Evolutionary conservation across 2,888 invertebrate genomes (phyloP).

Genomic region (Erynnis tages): DNA sequence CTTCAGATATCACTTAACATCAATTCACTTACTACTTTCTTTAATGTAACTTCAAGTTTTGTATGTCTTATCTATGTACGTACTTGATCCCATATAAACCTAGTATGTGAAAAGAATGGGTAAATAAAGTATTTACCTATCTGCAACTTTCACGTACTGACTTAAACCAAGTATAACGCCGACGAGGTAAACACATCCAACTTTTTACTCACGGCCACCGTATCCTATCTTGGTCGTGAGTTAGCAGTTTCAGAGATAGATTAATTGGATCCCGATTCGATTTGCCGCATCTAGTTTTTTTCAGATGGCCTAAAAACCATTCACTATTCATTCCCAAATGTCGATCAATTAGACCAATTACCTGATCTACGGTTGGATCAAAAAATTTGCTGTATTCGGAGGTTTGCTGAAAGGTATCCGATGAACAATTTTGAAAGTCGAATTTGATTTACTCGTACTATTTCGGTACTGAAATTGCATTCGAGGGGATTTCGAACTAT

Average conservation of each 20-base stretch:
- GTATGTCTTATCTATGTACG: too few relatives aligned
- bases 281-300: slow-evolving; percentile 16
- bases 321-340: not conserved
- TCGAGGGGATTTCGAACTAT: not conserved
- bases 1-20: too few relatives aligned
- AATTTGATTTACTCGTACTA: not conserved
- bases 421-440: not conserved
- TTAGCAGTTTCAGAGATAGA: slow-evolving; percentile 20
- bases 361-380: not conserved
- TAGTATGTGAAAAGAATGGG: too few relatives aligned
- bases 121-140: slow-evolving; percentile 4
- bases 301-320: slow-evolving; percentile 2
- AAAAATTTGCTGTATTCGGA: not conserved
- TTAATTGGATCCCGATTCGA: slow-evolving; percentile 22
- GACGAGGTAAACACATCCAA: slow-evolving; percentile 14
- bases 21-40: too few relatives aligned
- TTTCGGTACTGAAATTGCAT: not conserved
- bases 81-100: too few relatives aligned
- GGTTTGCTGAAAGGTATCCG: not conserved
- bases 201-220: slow-evolving; percentile 12
- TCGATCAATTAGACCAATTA: slow-evolving; percentile 18
- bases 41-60: too few relatives aligned
- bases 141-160: not conserved
- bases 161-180: not conserved
- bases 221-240: slow-evolving; percentile 7